Base-by-base conservation (phyloP, 2,113 vertebrate genomes). In the Plecotus auritus region DNA sequence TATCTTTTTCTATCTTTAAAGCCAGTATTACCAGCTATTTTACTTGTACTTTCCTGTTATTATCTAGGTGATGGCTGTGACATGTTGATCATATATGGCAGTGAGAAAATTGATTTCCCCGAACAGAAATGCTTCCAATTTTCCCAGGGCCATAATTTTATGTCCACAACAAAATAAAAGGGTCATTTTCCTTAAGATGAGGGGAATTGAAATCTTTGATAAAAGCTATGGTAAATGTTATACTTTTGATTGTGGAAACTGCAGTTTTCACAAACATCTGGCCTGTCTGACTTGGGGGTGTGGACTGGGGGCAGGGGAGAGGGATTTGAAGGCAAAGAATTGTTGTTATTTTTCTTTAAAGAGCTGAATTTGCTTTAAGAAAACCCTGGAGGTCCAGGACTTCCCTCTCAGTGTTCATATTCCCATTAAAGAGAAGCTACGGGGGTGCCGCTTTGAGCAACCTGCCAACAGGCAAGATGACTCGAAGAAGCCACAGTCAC, bases 91-190 rank as follows among this genome's bases (percentile, higher is more conserved):
- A 99, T 99, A 99, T 98, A 98, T 97, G 98, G 98, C 98, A 99
- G 99, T 98, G 99, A 99, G 99, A 99, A 99, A 99, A 99, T 99
- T 99, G 99, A 99, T 99, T 99, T 99, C 98, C 98, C 98, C 98
- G 99, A 98, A 98, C 98, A 99, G 99, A 99, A 99, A 99, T 98
- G 99, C 99, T 99, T 99, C 99, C 99, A 99, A 99, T 99, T 99
- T 99, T 99, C 98, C 98, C 98, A 98, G 98, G 98, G 98, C 99
- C 99, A 99, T 99, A 99, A 99, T 99, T 99, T 99, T 99, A 99
- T 98, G 99, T 99, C 99, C 99, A 99, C 99, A 99, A 99, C 99
- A 99, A 99, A 99, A 99, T 99, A 99, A 99, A 99, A 99, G 99
- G 99, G 99, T 99, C 99, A 99, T 99, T 99, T 99, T 98, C 98